phyloP scores from a whole-genome alignment of 2,797 vertebrate genomes.

The Artibeus jamaicensis region DNA sequence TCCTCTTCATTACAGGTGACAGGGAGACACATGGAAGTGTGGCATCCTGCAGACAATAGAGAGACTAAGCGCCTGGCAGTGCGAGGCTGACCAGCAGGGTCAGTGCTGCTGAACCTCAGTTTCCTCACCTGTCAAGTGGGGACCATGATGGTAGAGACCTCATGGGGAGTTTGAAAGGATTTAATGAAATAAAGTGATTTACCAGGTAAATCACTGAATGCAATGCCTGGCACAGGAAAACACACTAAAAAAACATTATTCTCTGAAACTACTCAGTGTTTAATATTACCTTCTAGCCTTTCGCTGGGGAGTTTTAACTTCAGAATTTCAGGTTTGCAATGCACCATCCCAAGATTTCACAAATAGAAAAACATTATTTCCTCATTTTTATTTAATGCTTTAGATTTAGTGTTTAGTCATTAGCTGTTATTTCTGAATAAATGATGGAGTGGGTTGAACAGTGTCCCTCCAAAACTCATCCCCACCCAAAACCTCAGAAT shows the following conservation, averaged over 20 bases:
- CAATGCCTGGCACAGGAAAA: neutral
- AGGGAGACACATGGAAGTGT: neutral
- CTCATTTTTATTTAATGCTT: neutral
- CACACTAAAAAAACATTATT: neutral
- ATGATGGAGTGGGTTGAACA: neutral
- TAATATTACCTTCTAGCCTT: neutral
- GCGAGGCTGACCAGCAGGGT: neutral
- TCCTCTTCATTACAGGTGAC: neutral
- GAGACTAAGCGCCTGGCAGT: neutral
- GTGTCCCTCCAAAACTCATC: neutral
- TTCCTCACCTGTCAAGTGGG: neutral
- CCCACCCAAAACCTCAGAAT: neutral
- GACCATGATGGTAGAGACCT: neutral
- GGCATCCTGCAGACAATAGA: neutral
- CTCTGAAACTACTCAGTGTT: constrained; percentile 8
- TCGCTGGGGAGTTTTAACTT: neutral
- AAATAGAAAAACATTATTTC: neutral
- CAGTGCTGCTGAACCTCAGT: neutral
- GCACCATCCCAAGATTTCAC: neutral
- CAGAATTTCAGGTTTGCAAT: neutral
- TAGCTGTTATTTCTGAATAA: neutral
- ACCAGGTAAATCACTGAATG: neutral
- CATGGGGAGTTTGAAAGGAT: neutral
- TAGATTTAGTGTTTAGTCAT: neutral
- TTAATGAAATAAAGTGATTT: neutral